These are phyloP conservation scores for Opisthocomus hoazin DNA, from an alignment of 2,113 vertebrate species.

Conservation along the genomic window DNA sequence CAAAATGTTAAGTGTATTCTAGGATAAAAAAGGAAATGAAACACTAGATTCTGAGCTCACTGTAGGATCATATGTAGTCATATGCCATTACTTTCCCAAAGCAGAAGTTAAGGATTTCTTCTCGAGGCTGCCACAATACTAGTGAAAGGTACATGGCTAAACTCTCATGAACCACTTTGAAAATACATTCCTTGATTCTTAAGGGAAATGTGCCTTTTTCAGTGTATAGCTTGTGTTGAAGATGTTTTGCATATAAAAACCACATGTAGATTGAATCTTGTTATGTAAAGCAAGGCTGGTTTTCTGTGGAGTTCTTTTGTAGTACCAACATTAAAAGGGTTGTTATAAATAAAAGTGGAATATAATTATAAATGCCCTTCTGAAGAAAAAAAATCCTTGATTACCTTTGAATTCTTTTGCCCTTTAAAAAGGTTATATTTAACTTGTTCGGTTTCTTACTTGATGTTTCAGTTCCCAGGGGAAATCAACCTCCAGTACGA, in stretches of 20 bases:
- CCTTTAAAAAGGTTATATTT: constrained; percentile 72
- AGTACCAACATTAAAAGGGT: constrained; percentile 62
- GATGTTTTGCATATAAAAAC: constrained; percentile 60
- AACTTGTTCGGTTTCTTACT: constrained; percentile 69
- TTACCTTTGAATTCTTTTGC: constrained; percentile 72
- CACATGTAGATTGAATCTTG: constrained; percentile 37
- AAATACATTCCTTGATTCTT: constrained; percentile 24
- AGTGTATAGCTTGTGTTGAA: constrained; percentile 2
- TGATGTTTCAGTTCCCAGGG: constrained; percentile 67
- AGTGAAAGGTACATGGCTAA: constrained; percentile 6
- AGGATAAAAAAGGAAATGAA: background rate
- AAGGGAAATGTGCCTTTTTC: constrained; percentile 28
- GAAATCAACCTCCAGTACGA: constrained; percentile 67
- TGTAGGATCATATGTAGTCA: background rate
- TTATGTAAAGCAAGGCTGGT: constrained; percentile 52
- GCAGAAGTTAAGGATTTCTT: background rate
- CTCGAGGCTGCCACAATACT: background rate
- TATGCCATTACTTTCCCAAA: background rate
- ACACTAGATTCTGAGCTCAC: background rate
- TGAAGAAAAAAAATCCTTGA: constrained; percentile 58
- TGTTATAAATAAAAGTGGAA: constrained; percentile 71
- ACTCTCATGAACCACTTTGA: background rate
- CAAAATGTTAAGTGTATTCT: background rate
- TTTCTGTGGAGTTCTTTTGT: constrained; percentile 63
- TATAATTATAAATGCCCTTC: constrained; percentile 72